Evolutionary conservation across 2,797 vertebrate species (phyloP).

Genomic region (Cercopithecus mitis): DNA sequence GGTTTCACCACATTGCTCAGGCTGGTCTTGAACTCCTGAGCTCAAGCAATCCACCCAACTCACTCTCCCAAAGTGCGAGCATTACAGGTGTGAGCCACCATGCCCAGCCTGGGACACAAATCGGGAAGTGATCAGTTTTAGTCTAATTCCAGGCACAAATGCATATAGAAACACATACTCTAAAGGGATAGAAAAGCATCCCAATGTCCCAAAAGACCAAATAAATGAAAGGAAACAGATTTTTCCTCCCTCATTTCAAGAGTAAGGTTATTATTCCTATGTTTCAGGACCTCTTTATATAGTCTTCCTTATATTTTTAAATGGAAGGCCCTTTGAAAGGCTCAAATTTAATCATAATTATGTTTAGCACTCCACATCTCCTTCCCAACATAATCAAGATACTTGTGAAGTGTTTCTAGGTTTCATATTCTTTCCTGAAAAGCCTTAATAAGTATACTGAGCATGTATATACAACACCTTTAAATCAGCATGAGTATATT

Average conservation of each 20-base stretch:
- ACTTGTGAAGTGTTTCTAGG: background rate
- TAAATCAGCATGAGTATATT: background rate
- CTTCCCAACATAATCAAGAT: background rate
- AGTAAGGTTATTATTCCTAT: background rate
- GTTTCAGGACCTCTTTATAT: background rate
- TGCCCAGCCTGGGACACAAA: background rate
- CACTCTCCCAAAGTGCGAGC: no score
- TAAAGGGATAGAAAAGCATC: background rate
- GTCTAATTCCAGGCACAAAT: background rate
- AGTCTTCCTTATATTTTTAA: background rate
- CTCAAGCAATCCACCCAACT: no score
- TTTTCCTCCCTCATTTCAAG: background rate
- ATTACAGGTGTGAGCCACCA: no score
- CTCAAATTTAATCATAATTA: background rate
- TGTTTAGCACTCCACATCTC: background rate
- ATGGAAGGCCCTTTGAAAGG: background rate
- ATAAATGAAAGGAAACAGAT: background rate
- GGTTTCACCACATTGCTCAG: no score
- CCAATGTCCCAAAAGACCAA: background rate
- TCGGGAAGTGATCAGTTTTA: background rate
- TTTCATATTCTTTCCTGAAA: constrained; percentile 27
- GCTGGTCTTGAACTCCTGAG: no score
- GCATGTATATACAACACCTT: background rate
- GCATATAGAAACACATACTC: background rate
- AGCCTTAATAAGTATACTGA: background rate